Conservation (phyloP, 1,140 invertebrate genomes). For the Anastrepha ludens region DNA sequence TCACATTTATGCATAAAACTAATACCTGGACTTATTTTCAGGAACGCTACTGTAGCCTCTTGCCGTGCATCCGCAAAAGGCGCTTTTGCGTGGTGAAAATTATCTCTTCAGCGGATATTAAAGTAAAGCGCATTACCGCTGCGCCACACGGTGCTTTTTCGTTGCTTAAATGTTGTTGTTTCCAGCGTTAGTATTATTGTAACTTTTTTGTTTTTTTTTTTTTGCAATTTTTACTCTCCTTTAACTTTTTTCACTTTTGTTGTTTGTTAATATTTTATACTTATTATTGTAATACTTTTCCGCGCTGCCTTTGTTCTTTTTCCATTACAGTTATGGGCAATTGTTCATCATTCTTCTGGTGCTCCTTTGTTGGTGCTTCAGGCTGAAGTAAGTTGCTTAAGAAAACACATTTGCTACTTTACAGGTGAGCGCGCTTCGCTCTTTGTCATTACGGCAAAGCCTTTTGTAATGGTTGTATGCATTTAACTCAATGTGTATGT, state of each 20-base stretch:
- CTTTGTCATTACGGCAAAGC: background rate
- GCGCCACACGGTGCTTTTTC: background rate
- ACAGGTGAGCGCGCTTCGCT: background rate
- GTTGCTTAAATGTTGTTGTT: background rate
- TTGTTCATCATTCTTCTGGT: background rate
- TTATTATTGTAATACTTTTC: background rate
- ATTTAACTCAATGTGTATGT: background rate
- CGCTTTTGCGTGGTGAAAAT: conserved; percentile 18
- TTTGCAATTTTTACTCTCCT: too few relatives aligned
- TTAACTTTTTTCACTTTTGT: background rate
- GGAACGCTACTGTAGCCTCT: background rate
- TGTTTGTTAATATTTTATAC: background rate
- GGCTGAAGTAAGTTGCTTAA: background rate
- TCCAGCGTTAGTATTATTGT: background rate
- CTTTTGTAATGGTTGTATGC: background rate
- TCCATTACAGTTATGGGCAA: conserved; percentile 7
- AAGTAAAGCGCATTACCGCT: conserved; percentile 35
- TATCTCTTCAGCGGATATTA: conserved; percentile 33
- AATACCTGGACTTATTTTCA: background rate
- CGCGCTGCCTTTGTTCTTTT: background rate
- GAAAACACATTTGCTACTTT: conserved; percentile 22
- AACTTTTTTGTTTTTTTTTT: background rate
- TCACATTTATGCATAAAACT: too few relatives aligned
- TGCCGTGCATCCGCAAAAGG: background rate
- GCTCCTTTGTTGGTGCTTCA: background rate